Evolutionary conservation across 2,797 vertebrate species (phyloP), one percentile per base, ranked within the genome.

Genomic region (Florisuga fusca): DNA sequence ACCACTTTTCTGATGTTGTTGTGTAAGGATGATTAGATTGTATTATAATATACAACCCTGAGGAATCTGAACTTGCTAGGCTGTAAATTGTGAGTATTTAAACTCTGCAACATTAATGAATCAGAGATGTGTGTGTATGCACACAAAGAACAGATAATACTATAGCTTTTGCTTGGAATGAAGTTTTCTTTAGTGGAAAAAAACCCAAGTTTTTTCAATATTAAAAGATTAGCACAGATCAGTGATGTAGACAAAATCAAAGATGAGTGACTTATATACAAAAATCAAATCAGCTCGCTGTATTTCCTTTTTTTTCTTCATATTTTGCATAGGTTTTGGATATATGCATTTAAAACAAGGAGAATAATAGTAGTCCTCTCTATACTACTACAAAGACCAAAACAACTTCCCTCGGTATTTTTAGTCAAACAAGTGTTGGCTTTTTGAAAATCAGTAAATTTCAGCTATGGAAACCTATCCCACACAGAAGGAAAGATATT

Each of bases 161-260:
- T 53, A 26, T 25, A 31, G 38, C 38, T 17, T 75, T 87, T 48
- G 1, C 8, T 85, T 51, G 15, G 57, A 57, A 10, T 73, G 20
- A 85, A 68, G 31, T 25, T 50, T 19, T 1, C 3, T 46, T 73
- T 73, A 73, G 14, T 55, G 34, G 21, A 58, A 79, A 73, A 84
- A 8, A 2, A 0, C 0, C 0, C 1, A 15, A 26, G 13, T 41
- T 41, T 41, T 41, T 41, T 41, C 38, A 33, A 81, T 2, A 17
- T 63, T 29, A 61, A 64, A 12, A 41, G 38, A 14, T 41, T 41
- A 41, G 14, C 12, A 51, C 55, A 61, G 4, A 68, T 3, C 9
- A 82, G 46, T 48, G 10, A 27, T 13, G 5, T 8, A 67, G 57
- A 54, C 7, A 71, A 90, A 91, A 85, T 33, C 7, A 80, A 69